Base-by-base conservation (phyloP, 2,113 vertebrate species). In the Ascaphus truei region DNA sequence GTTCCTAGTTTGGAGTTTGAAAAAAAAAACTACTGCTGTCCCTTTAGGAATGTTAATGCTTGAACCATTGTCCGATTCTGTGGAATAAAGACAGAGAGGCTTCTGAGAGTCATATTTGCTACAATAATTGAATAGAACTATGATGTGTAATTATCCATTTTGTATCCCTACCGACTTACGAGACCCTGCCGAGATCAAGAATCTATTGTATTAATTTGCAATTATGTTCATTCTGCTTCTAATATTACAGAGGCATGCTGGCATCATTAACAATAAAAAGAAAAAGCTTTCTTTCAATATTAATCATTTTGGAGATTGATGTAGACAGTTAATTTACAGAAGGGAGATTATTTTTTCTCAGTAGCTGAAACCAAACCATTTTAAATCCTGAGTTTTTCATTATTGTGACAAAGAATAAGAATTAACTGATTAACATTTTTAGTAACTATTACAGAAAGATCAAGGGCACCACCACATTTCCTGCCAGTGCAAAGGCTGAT, bases 141-240 rank as follows among this genome's bases (percentile, higher is more conserved):
- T 68, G 31, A 50, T 51, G 66, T 59, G 23, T 50, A 68, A 68
- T 68, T 59, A 68, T 68, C 30, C 43, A 60, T 51, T 68, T 50
- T 37, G 33, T 51, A 51, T 60, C 43, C 66, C 31, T 48, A 22
- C 13, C 48, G 30, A 59, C 34, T 15, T 13, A 47, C 36, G 29
- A 50, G 47, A 33, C 25, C 63, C 47, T 23, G 16, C 1, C 22
- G 63, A 66, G 51, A 41, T 30, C 23, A 68, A 37, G 34, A 43
- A 60, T 37, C 23, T 37, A 37, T 68, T 68, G 23, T 37, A 60
- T 68, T 68, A 30, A 50, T 22, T 48, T 36, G 39, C 30, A 68
- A 58, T 68, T 50, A 30, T 60, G 15, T 51, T 51, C 55, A 37
- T 50, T 51, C 30, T 50, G 41, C 23, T 18, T 68, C 31, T 51